Base-by-base conservation (phyloP, 2,888 invertebrate genomes). In the Pseudanteris insignis region DNA sequence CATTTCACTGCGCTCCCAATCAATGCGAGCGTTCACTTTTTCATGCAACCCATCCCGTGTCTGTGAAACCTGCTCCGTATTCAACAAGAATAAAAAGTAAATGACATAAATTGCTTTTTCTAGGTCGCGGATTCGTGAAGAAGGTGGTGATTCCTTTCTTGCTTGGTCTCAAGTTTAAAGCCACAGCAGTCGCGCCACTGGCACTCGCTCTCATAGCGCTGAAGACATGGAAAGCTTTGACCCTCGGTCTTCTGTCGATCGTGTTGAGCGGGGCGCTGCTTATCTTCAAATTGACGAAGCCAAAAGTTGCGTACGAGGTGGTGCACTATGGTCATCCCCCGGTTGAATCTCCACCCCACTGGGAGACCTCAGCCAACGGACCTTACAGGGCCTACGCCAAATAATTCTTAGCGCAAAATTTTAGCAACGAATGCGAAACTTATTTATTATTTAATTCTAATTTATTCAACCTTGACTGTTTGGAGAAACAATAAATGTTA, bases 221-320 rank as follows among this genome's bases (percentile, higher is more conserved):
- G 50, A 92, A 92, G 81, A 92, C 93, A 9, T 93, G 93, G 93
- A 93, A 93, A 79, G 93, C 93, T 29, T 83, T 92, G 68, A 92
- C 93, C 5, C 84, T 93, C 66, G 92, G 92, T 59, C 86, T 93
- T 2, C 85, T 93, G 58, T 92, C 92, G 1, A 81, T 93, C 74
- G 92, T 92, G 13, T 83, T 92, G 33, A 91, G 92, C 65, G 92
- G 90, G 65, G 92, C 92, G 54, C 85, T 92, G 85, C 85, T 92
- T 41, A 89, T 93, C 78, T 92, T 92, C 83, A 92, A 91, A 81
- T 86, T 92, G 76, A 89, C 92, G 68, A 92, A 92, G 75, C 92
- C 92, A 51, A 92, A 92, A 82, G 89, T 91, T 65, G 92, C 91
- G 81, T 92, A 92, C 75, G 92, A 93, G 83, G 91, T 92, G 37